Evolutionary conservation across 2,797 vertebrate genomes (phyloP).

Genomic region (Octomys mimax): DNA sequence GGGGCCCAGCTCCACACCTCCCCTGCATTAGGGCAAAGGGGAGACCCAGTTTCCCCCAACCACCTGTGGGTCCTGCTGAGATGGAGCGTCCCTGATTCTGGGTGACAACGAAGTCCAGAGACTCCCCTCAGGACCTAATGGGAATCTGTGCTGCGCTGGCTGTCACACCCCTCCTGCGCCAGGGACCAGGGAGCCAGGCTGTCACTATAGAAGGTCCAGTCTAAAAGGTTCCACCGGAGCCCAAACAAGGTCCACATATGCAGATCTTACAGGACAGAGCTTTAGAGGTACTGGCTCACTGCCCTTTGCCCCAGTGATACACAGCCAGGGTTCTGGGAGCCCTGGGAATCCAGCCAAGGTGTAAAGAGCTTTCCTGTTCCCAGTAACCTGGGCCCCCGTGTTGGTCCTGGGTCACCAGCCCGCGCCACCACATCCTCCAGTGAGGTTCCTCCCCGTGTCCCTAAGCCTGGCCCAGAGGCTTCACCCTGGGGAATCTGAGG

Average conservation of each 20-base stretch:
- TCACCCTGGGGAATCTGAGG: not conserved
- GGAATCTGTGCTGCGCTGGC: not conserved
- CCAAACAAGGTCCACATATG: not conserved
- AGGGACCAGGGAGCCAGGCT: not conserved
- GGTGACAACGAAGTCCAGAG: not conserved
- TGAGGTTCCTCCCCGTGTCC: not conserved
- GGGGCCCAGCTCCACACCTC: not conserved
- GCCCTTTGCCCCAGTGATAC: not conserved
- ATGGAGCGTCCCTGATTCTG: not conserved
- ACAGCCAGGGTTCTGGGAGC: not conserved
- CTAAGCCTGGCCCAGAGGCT: not conserved
- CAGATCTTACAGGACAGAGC: not conserved
- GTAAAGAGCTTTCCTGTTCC: too few relatives aligned
- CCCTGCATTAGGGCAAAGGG: not conserved
- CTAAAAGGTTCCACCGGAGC: not conserved
- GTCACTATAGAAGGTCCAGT: not conserved
- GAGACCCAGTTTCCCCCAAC: not conserved
- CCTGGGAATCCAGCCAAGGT: not conserved
- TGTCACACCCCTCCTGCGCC: not conserved
- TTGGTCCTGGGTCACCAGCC: not conserved
- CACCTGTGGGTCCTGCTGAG: not conserved
- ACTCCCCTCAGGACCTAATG: not conserved
- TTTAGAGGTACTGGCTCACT: not conserved
- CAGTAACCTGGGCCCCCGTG: not conserved
- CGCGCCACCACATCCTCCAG: not conserved